Percentiles rank a stretch among this genome's conserved stretches.
Evolutionary conservation across 2,797 vertebrate genomes (phyloP).

Genomic region (Pangasius larnaudii): DNA sequence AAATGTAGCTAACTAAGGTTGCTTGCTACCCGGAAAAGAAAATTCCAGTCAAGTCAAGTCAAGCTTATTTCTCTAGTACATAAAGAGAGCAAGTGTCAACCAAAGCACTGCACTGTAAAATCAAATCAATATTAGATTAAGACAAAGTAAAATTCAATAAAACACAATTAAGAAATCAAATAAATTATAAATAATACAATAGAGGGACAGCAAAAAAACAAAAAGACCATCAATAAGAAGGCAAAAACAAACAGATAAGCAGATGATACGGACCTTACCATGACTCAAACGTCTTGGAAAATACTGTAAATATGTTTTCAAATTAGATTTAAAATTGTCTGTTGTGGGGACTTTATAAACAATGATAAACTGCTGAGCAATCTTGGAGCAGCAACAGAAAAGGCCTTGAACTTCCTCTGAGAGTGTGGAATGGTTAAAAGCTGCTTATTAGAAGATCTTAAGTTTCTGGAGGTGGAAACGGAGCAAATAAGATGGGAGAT

Average conservation of each 20-base stretch:
- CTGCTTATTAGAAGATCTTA: background rate
- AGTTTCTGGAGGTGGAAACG: background rate
- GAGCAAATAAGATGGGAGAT: background rate
- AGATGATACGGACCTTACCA: background rate
- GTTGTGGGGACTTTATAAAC: background rate
- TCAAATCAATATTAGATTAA: background rate
- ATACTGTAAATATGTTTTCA: background rate
- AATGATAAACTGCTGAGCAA: background rate
- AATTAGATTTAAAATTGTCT: background rate
- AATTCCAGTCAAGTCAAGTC: no score
- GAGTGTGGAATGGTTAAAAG: background rate
- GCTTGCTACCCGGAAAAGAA: background rate
- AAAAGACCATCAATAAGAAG: background rate
- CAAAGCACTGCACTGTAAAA: background rate
- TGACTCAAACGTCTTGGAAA: background rate
- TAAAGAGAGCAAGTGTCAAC: background rate
- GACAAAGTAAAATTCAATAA: background rate
- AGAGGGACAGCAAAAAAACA: background rate
- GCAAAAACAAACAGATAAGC: background rate
- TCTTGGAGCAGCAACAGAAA: background rate
- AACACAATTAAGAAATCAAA: background rate
- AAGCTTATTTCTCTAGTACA: background rate
- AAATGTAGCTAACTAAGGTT: background rate
- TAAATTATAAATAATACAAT: background rate
- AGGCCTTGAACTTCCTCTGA: background rate